Evolutionary conservation across 64 coral and sea anemone genomes (phyloP), one percentile per base, ranked within the genome.

Genomic region (Porites australiensis): DNA sequence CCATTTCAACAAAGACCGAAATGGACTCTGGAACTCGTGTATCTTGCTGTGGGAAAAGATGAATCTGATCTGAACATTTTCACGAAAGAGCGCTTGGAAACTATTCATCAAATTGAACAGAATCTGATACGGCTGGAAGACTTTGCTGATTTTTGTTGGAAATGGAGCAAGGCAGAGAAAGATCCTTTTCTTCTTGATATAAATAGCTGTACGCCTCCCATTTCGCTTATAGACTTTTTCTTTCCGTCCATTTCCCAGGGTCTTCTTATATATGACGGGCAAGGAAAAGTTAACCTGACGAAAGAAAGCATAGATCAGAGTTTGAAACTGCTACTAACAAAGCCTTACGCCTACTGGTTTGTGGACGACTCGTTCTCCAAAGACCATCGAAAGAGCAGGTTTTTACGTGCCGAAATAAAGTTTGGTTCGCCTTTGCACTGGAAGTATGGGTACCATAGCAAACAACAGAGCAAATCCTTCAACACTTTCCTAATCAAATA

Each of bases 161-260:
- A 90, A 79, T 91, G 82, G 78, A 45, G 59, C 2, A 20, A 58
- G 2, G 88, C 88, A 6, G 61, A 68, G 19, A 74, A 65, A 8
- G 98, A 99, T 72, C 81, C 87, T 54, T 43, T 95, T 60, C 69
- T 99, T 2, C 75, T 70, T 45, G 0, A 37, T 37, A 37, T 37
- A 37, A 81, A 96, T 71, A 59, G 67, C 6, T 99, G 98, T 68
- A 81, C 85, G 13, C 98, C 98, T 21, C 98, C 94, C 13, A 88
- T 96, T 54, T 99, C 98, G 60, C 72, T 99, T 5, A 88, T 89
- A 48, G 84, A 94, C 62, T 99, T 99, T 69, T 99, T 99, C 54
- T 99, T 89, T 44, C 98, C 98, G 2, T 90, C 94, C 75, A 67
- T 77, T 44, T 68, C 22, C 4, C 2, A 15, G 13, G 44, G 8